Evolutionary conservation across 2,113 vertebrate genomes (phyloP), one percentile per base, ranked within the genome.

Genomic region (Eptesicus fuscus): DNA sequence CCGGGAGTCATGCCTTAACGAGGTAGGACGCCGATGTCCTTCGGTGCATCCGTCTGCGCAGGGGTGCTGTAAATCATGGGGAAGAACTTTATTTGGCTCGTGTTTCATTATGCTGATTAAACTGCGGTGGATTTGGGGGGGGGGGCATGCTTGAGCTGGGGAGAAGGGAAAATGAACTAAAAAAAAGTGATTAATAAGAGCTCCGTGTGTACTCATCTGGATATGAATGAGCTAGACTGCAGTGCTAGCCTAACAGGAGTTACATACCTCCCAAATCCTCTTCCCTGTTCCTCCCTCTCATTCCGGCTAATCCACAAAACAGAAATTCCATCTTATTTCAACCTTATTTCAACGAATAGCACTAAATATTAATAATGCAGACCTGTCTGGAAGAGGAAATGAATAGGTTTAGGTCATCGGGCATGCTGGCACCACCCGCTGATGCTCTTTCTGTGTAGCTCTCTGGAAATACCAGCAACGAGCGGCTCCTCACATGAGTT

Each of bases 161-260:
- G 88, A 93, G 93, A 82, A 88, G 88, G 93, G 94, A 94, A 93
- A 91, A 94, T 87, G 25, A 87, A 87, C 89, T 95, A 23, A 96
- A 96, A 93, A 95, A 88, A 84, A 96, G 94, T 97, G 96, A 95
- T 92, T 95, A 83, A 88, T 95, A 92, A 97, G 96, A 95, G 92
- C 94, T 95, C 82, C 1, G 4, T 82, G 95, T 95, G 93, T 95
- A 95, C 94, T 97, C 92, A 63, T 87, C 80, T 9, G 30, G 83
- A 79, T 95, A 83, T 96, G 95, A 97, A 96, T 37, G 97, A 97
- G 98, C 94, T 95, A 93, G 97, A 97, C 98, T 98, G 98, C 98
- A 98, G 98, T 97, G 97, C 85, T 97, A 56, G 84, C 97, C 96
- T 84, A 23, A 94, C 78, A 73, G 47, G 96, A 97, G 96, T 97